A percentile compares a stretch with the other conserved stretches of the same genome.
phyloP scores from a whole-genome alignment of 1,140 invertebrate species.

The Pentalonia nigronervosa region DNA sequence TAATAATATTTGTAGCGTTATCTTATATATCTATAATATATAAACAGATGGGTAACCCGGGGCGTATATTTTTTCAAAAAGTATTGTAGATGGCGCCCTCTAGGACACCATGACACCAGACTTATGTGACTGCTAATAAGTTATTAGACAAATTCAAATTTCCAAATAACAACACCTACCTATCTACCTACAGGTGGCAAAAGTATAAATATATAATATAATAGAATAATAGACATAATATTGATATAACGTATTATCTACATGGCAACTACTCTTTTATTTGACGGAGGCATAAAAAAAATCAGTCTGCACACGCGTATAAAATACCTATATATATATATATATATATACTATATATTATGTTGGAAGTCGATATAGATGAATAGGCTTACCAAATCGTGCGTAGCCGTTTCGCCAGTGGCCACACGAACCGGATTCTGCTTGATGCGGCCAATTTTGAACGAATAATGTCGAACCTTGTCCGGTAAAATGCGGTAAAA shows the following conservation, averaged over 20 bases:
- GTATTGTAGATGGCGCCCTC: background rate
- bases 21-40: no score
- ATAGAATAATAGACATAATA: background rate
- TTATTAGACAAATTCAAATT: background rate
- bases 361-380: background rate
- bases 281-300: background rate
- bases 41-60: background rate
- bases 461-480: background rate
- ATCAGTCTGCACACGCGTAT: background rate
- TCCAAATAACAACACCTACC: background rate
- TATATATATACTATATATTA: background rate
- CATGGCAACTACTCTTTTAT: background rate
- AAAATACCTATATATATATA: no score
- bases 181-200: background rate
- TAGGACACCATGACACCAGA: background rate
- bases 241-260: background rate
- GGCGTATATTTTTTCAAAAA: background rate
- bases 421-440: slow-evolving; percentile 57
- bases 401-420: slow-evolving; percentile 30
- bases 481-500: background rate
- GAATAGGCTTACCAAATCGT: background rate
- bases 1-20: no score
- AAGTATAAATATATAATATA: background rate
- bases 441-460: slow-evolving; percentile 56
- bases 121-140: background rate